Conservation (phyloP, 2,888 invertebrate genomes). For the Phyllotreta striolata region DNA sequence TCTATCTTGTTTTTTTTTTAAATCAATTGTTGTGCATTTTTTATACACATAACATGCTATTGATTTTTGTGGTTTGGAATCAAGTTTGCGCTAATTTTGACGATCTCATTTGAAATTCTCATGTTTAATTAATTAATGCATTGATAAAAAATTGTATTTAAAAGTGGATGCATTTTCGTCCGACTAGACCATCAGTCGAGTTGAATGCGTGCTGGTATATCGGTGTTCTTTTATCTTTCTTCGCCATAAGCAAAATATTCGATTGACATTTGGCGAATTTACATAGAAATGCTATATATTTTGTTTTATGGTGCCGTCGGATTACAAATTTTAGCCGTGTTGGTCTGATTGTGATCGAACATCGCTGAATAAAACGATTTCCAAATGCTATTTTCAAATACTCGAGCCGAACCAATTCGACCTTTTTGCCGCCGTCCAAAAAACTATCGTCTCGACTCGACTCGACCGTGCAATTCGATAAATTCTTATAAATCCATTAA, state of each 20-base stretch:
- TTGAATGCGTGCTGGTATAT: constrained; percentile 10
- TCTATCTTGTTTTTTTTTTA: no score
- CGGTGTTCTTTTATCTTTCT: constrained; percentile 34
- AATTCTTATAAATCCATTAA: constrained; percentile 1
- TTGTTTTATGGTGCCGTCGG: constrained; percentile 33
- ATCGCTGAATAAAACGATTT: constrained; percentile 28
- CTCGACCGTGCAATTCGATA: constrained; percentile 1
- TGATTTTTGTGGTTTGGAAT: no score
- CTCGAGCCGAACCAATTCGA: constrained; percentile 6
- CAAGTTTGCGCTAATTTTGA: no score
- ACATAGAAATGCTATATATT: constrained; percentile 37
- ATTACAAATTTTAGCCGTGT: constrained; percentile 34
- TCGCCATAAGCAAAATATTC: constrained; percentile 35
- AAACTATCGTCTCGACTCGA: neutral
- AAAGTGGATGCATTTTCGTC: neutral
- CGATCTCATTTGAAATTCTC: no score
- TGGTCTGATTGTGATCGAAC: constrained; percentile 34
- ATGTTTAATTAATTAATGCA: no score
- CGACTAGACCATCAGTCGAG: neutral
- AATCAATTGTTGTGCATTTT: no score
- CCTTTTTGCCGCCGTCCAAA: constrained; percentile 1
- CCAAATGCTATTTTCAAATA: constrained; percentile 30
- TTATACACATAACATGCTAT: no score
- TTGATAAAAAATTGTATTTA: no score
- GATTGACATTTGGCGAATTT: constrained; percentile 34